phyloP scores from a whole-genome alignment of 2,113 vertebrate species.

The Hystrix brachyura region DNA sequence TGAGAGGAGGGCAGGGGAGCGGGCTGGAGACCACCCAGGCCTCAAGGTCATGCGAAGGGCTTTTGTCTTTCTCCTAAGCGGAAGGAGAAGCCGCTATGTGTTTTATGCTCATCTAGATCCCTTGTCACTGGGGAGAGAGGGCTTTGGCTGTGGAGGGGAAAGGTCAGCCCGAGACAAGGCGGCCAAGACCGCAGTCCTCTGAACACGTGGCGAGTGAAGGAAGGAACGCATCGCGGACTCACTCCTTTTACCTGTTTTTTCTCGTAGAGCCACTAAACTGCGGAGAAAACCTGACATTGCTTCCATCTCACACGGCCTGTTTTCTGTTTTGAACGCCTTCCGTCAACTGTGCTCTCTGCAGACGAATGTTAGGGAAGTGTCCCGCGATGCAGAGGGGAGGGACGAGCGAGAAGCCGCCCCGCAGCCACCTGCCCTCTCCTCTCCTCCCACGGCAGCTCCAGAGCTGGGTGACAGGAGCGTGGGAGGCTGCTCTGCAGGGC shows the following conservation, averaged over 20 bases:
- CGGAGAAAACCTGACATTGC: not conserved
- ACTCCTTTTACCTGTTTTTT: not conserved
- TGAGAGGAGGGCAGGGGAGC: not conserved
- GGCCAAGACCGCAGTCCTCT: not conserved
- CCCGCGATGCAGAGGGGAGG: not conserved
- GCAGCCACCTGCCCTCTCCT: not conserved
- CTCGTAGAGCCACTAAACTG: not conserved
- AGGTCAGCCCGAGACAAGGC: not conserved
- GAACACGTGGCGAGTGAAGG: not conserved
- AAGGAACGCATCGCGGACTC: not conserved
- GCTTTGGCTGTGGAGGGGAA: not conserved
- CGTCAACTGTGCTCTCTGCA: not conserved
- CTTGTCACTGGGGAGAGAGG: not conserved
- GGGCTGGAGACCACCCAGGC: not conserved
- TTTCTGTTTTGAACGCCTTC: not conserved
- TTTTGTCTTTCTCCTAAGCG: not conserved
- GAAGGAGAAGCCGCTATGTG: not conserved
- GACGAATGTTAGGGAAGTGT: not conserved
- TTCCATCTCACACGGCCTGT: not conserved
- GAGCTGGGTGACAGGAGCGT: conserved; percentile 44
- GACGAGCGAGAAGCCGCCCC: accelerated
- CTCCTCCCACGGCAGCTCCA: conserved; percentile 40
- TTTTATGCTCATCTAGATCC: not conserved
- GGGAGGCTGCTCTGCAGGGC: conserved; percentile 69
- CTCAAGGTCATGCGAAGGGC: not conserved